A percentile compares a stretch with the other conserved stretches of the same genome.
These are phyloP conservation scores for Podarcis lilfordi DNA, from an alignment of 2,797 vertebrate species.

Conservation along the genomic window DNA sequence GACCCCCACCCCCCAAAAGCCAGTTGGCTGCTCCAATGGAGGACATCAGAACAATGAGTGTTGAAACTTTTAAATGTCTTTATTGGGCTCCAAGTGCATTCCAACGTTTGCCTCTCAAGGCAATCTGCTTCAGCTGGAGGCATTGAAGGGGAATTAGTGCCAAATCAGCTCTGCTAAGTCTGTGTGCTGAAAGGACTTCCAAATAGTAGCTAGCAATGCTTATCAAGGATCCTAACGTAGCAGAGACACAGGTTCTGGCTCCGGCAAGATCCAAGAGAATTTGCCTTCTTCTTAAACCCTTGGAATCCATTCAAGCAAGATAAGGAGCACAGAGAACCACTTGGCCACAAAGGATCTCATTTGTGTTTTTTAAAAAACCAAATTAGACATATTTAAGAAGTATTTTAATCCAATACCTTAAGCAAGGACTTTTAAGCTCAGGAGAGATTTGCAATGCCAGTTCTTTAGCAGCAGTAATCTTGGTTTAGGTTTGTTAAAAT, in stretches of 20 bases:
- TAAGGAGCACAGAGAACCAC: background rate
- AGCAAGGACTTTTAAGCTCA: background rate
- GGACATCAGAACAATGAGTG: background rate
- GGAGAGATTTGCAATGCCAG: background rate
- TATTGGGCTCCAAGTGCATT: accelerated
- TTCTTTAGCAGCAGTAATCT: too few relatives aligned
- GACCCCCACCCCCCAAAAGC: constrained; percentile 1
- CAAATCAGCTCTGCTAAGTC: constrained; percentile 36
- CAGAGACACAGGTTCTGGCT: background rate
- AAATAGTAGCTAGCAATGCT: background rate
- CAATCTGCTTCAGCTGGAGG: constrained; percentile 17
- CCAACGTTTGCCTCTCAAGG: background rate
- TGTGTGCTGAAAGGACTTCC: accelerated
- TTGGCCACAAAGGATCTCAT: background rate
- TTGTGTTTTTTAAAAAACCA: background rate
- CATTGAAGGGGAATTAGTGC: constrained; percentile 33
- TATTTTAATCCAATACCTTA: background rate
- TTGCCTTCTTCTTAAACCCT: background rate
- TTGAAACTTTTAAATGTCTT: background rate
- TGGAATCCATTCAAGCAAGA: accelerated
- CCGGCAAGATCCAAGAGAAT: background rate
- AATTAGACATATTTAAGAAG: background rate
- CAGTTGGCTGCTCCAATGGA: background rate
- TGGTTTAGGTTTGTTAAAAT: too few relatives aligned
- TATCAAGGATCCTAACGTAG: accelerated